These are phyloP conservation scores for Natrix natrix DNA, from an alignment of 2,797 vertebrate species.

Conservation along the genomic window DNA sequence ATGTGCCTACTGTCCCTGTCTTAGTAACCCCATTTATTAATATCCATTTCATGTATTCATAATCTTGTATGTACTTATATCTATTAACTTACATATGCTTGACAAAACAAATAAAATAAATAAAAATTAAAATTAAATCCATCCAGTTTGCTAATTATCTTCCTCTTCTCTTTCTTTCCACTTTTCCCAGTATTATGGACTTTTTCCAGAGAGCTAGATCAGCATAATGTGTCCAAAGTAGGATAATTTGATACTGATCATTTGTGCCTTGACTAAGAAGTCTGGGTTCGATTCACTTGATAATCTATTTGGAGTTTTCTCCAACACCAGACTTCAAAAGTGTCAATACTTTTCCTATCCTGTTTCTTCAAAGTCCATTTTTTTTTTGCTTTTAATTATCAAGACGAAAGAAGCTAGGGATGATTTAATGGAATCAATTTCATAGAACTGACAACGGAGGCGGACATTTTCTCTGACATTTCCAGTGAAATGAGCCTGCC, in stretches of 20 bases:
- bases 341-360: neutral
- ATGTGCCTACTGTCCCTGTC: too few species aligned
- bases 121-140: neutral
- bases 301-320: neutral
- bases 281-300: neutral
- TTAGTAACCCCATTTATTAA: too few species aligned
- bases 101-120: too few species aligned
- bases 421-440: slow-evolving; percentile 61
- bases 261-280: neutral
- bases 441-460: slow-evolving; percentile 59
- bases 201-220: neutral
- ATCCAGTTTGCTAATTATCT: neutral
- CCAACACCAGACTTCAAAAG: neutral
- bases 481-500: slow-evolving; percentile 70
- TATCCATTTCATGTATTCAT: too few species aligned
- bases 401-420: slow-evolving; percentile 45
- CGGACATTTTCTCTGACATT: slow-evolving; percentile 67
- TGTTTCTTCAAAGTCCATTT: neutral
- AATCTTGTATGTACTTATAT: too few species aligned
- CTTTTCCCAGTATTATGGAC: neutral
- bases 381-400: neutral
- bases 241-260: neutral
- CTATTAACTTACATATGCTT: too few species aligned
- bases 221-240: neutral
- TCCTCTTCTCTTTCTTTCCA: neutral